Evolutionary conservation across 2,888 invertebrate genomes (phyloP).

Genomic region (Hartigia nigra): DNA sequence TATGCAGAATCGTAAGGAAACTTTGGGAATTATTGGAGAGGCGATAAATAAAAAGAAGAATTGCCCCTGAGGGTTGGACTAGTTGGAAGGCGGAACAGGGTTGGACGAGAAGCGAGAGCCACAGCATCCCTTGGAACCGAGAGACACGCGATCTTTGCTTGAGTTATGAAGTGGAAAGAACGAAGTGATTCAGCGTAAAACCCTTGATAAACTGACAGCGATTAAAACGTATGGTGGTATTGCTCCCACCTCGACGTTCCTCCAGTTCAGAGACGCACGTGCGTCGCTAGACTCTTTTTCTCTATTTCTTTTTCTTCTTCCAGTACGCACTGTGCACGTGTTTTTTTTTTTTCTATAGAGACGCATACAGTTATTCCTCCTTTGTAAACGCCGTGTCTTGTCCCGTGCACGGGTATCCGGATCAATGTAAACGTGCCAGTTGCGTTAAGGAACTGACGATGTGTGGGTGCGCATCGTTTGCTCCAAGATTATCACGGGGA

Average conservation of each 20-base stretch:
- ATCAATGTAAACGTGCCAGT: too few relatives aligned
- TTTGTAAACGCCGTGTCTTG: too few relatives aligned
- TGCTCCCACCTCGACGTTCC: neutral
- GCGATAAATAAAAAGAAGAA: slow-evolving; percentile 22
- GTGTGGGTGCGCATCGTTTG: neutral
- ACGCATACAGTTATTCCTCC: neutral
- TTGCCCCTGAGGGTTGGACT: neutral
- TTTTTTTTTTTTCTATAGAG: neutral
- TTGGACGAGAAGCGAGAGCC: slow-evolving; percentile 4
- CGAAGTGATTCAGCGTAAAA: slow-evolving; percentile 23
- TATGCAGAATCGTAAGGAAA: slow-evolving; percentile 23
- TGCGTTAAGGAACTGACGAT: neutral
- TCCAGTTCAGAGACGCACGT: neutral
- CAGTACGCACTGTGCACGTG: neutral
- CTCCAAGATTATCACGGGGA: neutral
- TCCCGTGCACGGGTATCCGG: too few relatives aligned
- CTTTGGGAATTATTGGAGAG: slow-evolving; percentile 20
- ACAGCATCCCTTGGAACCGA: slow-evolving; percentile 16
- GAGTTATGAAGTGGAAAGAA: slow-evolving; percentile 25
- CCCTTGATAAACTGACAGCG: slow-evolving; percentile 20
- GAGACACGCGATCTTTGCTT: slow-evolving; percentile 22
- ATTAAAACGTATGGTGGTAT: slow-evolving; percentile 23
- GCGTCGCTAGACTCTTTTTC: neutral
- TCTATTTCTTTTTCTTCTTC: neutral
- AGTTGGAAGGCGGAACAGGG: slow-evolving; percentile 8